These are phyloP conservation scores for Eulimnadia texana DNA, from an alignment of 1,140 invertebrate species.

Conservation along the genomic window DNA sequence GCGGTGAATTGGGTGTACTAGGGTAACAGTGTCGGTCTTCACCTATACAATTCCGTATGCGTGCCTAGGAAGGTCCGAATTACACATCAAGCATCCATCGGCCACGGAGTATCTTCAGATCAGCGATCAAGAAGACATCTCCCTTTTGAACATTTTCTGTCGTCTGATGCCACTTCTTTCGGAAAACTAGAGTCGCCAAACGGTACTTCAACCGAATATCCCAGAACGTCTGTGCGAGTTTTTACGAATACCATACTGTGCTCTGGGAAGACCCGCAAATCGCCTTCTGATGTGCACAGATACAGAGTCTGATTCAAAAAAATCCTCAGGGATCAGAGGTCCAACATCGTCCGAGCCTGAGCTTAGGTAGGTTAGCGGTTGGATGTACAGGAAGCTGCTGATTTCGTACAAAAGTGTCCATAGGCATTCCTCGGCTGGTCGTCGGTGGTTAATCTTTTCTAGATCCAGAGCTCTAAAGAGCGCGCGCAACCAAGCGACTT, in stretches of 20 bases:
- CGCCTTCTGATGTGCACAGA: neutral
- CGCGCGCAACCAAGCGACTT: constrained; percentile 14
- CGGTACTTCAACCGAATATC: neutral
- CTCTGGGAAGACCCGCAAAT: neutral
- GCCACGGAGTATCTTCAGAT: constrained; percentile 6
- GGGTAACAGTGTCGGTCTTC: constrained; percentile 4
- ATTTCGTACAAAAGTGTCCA: neutral
- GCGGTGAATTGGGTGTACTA: constrained; percentile 1
- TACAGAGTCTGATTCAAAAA: neutral
- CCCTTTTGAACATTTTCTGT: neutral
- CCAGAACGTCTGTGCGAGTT: neutral
- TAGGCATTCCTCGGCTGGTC: neutral
- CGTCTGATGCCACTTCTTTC: constrained; percentile 9
- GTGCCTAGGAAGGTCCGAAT: neutral
- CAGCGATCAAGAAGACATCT: constrained; percentile 12
- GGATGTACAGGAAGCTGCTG: neutral
- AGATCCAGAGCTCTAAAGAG: neutral
- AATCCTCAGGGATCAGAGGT: neutral
- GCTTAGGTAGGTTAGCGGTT: neutral
- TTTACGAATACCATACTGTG: neutral
- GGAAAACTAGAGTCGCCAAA: neutral
- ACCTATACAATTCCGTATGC: constrained; percentile 1
- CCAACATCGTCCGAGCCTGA: neutral
- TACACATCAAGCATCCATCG: constrained; percentile 10
- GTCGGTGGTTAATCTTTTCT: neutral